phyloP scores from a whole-genome alignment of 64 coral and sea anemone genomes.

The Acropora yongei region DNA sequence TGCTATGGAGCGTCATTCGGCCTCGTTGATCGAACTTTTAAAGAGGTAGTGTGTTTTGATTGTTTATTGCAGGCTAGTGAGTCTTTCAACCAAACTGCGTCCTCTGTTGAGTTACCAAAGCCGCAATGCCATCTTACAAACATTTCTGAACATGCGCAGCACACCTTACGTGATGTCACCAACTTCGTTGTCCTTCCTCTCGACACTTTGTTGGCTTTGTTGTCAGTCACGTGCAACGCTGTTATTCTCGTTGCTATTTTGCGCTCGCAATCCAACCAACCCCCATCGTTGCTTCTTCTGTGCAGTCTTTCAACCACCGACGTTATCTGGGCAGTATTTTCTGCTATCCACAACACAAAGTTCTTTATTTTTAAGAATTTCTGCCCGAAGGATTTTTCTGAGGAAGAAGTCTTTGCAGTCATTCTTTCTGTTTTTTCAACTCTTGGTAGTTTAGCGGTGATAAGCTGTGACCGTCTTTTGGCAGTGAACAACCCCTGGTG shows the following conservation, averaged over 20 bases:
- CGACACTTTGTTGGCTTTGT: neutral
- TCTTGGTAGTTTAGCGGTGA: constrained; percentile 6
- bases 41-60: no score
- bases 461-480: neutral
- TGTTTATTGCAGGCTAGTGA: neutral
- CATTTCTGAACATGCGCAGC: neutral
- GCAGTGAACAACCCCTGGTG: constrained; percentile 11
- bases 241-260: neutral
- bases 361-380: neutral
- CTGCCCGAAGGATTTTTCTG: neutral
- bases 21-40: no score
- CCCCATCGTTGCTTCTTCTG: neutral
- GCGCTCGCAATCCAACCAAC: neutral
- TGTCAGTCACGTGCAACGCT: neutral
- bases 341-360: neutral
- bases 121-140: neutral
- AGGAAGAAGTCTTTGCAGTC: neutral
- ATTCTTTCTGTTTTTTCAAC: neutral
- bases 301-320: constrained; percentile 4
- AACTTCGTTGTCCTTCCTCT: neutral
- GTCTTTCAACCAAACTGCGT: neutral
- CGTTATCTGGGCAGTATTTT: neutral
- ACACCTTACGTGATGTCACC: neutral
- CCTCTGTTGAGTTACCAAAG: neutral
- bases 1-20: no score